Percentiles rank a stretch among this genome's conserved stretches.
These are phyloP conservation scores for Melieria omissa DNA, from an alignment of 2,888 invertebrate genomes.

Conservation along the genomic window DNA sequence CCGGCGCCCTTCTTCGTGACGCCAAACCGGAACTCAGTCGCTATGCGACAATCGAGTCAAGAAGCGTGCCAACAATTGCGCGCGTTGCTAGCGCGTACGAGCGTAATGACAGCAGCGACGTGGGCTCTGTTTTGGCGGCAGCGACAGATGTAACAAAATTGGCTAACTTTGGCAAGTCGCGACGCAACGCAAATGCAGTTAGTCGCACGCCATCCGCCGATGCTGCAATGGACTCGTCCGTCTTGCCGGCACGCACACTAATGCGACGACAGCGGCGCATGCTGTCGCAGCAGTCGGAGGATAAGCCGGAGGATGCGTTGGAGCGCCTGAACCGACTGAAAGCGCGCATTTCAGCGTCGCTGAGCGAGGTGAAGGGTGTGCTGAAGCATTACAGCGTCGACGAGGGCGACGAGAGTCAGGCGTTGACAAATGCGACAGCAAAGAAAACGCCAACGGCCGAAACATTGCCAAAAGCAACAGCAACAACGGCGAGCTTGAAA, in stretches of 20 bases:
- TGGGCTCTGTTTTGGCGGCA: constrained; percentile 6
- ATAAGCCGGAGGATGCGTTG: constrained; percentile 58
- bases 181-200: constrained; percentile 5
- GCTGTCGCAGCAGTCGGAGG: constrained; percentile 54
- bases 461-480: background rate
- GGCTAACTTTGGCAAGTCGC: constrained; percentile 17
- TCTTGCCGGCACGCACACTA: constrained; percentile 55
- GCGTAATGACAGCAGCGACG: background rate
- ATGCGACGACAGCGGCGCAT: constrained; percentile 58
- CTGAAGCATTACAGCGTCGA: constrained; percentile 64
- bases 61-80: background rate
- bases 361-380: constrained; percentile 64
- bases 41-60: constrained; percentile 3
- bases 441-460: constrained; percentile 10
- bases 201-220: constrained; percentile 35
- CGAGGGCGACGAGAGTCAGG: constrained; percentile 44
- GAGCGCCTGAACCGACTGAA: constrained; percentile 61
- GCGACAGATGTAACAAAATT: constrained; percentile 18
- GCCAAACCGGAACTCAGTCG: no score
- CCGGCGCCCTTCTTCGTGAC: no score
- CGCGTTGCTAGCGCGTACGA: background rate
- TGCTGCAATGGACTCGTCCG: constrained; percentile 31
- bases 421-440: background rate
- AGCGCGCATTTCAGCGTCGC: constrained; percentile 62
- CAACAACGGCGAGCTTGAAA: constrained; percentile 6